Base-by-base conservation (phyloP, 2,888 invertebrate genomes). In the Seira musarum region DNA sequence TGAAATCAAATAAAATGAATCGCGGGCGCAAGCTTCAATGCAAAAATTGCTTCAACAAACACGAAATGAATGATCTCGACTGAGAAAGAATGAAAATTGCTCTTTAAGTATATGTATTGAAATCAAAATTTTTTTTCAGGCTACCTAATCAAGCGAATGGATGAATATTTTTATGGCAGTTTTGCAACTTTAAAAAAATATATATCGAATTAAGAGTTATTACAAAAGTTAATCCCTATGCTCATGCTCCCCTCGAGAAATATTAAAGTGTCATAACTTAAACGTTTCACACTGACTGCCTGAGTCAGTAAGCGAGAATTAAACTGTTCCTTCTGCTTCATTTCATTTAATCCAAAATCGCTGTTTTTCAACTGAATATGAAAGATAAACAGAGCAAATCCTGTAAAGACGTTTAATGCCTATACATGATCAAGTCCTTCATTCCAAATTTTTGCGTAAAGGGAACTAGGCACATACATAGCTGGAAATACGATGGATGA, bases 301-400 rank as follows among this genome's bases (percentile, higher is more conserved):
- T n/a, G n/a, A n/a, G n/a, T n/a, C n/a, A n/a, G n/a, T n/a, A n/a
- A n/a, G n/a, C n/a, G n/a, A n/a, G n/a, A n/a, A n/a, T n/a, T n/a
- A n/a, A n/a, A n/a, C n/a, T n/a, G n/a, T n/a, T n/a, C n/a, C n/a
- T n/a, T n/a, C n/a, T n/a, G n/a, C n/a, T n/a, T 40, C 6, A 40
- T 6, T 40, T 40, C 13, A 6, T 8, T 13, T 40, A 40, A 40
- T 40, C 6, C 40, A 13, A 40, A 40, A 40, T 8, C 40, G 40
- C 40, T 40, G 40, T 40, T 8, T 6, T 6, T 13, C 13, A 40
- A 40, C 40, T 8, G 6, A 63, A 70, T 70, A 64, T 71, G 77
- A 71, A 64, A 70, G 70, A 60, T 71, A 64, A 77, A 77, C 66
- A 77, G 77, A 77, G 77, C 77, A 77, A 65, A 71, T 77, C 77